Percentiles rank a stretch among this genome's conserved stretches.
These are phyloP conservation scores for Brachionus plicatilis DNA, from an alignment of 1,140 invertebrate species.

Conservation along the genomic window DNA sequence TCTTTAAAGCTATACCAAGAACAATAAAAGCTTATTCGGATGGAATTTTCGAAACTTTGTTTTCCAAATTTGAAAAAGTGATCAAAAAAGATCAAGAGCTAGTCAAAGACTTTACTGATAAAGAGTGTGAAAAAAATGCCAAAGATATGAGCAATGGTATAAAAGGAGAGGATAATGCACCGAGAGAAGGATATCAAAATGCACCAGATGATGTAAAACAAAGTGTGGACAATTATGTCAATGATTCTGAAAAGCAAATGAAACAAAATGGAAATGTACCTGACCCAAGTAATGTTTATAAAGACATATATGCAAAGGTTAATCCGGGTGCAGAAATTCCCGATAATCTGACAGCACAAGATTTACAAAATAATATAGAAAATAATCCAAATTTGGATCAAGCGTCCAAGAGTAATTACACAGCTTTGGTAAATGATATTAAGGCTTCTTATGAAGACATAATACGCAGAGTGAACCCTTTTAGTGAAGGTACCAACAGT, in stretches of 20 bases:
- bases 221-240: background rate
- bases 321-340: background rate
- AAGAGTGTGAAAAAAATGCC: background rate
- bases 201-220: background rate
- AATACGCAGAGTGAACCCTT: background rate
- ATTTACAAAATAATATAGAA: slow-evolving; percentile 1
- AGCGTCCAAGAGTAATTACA: background rate
- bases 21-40: background rate
- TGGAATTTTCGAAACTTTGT: background rate
- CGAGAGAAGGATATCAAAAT: background rate
- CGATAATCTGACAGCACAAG: background rate
- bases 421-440: slow-evolving; percentile 5
- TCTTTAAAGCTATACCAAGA: background rate
- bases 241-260: background rate
- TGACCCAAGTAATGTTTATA: background rate
- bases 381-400: background rate
- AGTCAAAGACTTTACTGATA: background rate
- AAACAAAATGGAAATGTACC: background rate
- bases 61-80: background rate
- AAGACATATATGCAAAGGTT: background rate
- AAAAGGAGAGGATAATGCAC: background rate
- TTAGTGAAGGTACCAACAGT: background rate
- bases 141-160: background rate
- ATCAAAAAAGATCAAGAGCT: background rate
- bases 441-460: background rate